A percentile compares a stretch with the other conserved stretches of the same genome.
Evolutionary conservation across 1,140 invertebrate genomes (phyloP).

Genomic region (Drosophila burlai): DNA sequence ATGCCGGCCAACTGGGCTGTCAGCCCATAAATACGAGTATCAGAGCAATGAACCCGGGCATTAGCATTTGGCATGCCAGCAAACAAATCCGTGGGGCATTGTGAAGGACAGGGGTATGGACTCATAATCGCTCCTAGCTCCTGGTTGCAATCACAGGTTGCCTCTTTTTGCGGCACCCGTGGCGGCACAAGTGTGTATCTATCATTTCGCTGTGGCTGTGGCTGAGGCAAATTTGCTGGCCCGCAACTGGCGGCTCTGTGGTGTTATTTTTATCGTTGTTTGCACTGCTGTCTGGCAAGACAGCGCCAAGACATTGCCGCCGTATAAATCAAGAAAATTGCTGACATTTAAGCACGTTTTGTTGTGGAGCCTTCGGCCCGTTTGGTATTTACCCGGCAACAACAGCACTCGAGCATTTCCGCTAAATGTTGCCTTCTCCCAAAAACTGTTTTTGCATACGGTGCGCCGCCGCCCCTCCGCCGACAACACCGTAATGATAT

Average conservation of each 20-base stretch:
- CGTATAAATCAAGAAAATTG: slow-evolving; percentile 84
- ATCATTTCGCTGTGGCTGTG: slow-evolving; percentile 58
- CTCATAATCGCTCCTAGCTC: slow-evolving; percentile 67
- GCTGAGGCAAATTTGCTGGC: slow-evolving; percentile 48
- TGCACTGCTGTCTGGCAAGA: slow-evolving; percentile 72
- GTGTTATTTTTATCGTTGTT: slow-evolving; percentile 54
- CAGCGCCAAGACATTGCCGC: slow-evolving; percentile 70
- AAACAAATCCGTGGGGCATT: slow-evolving; percentile 29
- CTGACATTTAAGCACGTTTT: slow-evolving; percentile 83
- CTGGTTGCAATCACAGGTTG: slow-evolving; percentile 53
- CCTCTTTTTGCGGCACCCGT: slow-evolving; percentile 56
- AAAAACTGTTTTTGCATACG: slow-evolving; percentile 61
- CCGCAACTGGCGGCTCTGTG: slow-evolving; percentile 34
- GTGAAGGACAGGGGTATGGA: slow-evolving; percentile 17
- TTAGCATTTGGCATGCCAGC: slow-evolving; percentile 31
- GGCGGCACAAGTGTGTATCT: slow-evolving; percentile 65
- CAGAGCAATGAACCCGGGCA: slow-evolving; percentile 62
- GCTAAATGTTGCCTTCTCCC: slow-evolving; percentile 64
- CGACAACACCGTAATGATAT: slow-evolving; percentile 72
- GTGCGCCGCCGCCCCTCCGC: slow-evolving; percentile 7
- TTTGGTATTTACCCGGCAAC: slow-evolving; percentile 69
- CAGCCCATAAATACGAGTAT: slow-evolving; percentile 70
- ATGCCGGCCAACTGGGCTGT: slow-evolving; percentile 44
- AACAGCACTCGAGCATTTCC: slow-evolving; percentile 71
- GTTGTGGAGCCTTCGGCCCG: slow-evolving; percentile 54